Base-by-base conservation (phyloP, 1,140 invertebrate species). In the Aphidius ervi region DNA sequence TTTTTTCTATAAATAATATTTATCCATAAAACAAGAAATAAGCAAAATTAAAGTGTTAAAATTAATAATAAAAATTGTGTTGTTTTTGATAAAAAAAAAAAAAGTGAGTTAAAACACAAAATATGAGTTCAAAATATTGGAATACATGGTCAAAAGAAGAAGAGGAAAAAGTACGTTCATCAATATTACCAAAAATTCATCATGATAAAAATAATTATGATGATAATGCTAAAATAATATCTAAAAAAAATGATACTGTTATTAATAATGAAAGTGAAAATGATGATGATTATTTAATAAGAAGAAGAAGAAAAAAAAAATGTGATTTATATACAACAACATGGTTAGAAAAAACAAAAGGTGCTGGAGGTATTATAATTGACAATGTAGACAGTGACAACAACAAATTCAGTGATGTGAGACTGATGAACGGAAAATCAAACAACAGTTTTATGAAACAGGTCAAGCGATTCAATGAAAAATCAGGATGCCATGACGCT, bases 121-220 rank as follows among this genome's bases (percentile, higher is more conserved):
- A 66, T 59, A 75, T 72, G 75, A 72, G 71, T 53, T 71, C 77
- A 42, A 70, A 72, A 20, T 66, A 74, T 8, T 70, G 74, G 45
- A 70, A 67, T 31, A 60, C 45, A 39, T 65, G 64, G 64, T 48
- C 48, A 9, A 63, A 61, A 56, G 64, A 61, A 56, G 64, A 63
- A 37, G 63, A 61, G 1, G 46, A 56, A 16, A 46, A 63, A 23
- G 57, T 61, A 6, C 57, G 46, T 45, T 63, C 64, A 31, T 9
- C 58, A 45, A 63, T 50, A 43, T 49, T 62, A 10, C 6, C 20
- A 6, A 49, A 58, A 20, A 41, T 58, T 5, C 47, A 58, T 39
- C 49, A 61, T 6, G 46, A 49, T 1, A 52, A 41, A 5, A 9
- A 23, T 20, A 16, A 57, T 5, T 56, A 61, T 39, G 5, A 16